Evolutionary conservation across 2,888 invertebrate species (phyloP).

Genomic region (Hoplodrina blanda): DNA sequence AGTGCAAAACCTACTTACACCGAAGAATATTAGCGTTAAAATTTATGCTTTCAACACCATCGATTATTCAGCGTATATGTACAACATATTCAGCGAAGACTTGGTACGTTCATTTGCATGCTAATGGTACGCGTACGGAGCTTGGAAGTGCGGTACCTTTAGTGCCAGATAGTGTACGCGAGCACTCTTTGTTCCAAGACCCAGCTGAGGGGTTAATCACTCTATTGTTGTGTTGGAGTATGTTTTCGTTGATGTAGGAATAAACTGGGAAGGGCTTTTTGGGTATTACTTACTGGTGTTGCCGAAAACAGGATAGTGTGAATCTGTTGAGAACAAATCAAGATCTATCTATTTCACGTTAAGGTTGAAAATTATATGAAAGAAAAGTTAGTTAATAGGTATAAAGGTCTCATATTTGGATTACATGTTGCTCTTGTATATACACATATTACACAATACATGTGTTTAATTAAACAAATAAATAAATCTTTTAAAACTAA

Average conservation of each 20-base stretch:
- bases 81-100: conserved; percentile 73
- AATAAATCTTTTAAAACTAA: no score
- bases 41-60: conserved; percentile 69
- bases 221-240: conserved; percentile 59
- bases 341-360: neutral
- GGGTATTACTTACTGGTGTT: conserved; percentile 13
- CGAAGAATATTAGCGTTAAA: conserved; percentile 58
- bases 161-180: conserved; percentile 61
- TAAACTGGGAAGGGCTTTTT: conserved; percentile 41
- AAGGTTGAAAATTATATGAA: no score
- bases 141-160: conserved; percentile 61
- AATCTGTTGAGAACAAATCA: neutral
- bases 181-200: conserved; percentile 61
- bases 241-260: conserved; percentile 54
- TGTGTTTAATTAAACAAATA: no score
- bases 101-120: conserved; percentile 85
- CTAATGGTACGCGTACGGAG: conserved; percentile 73
- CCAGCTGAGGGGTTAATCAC: conserved; percentile 65
- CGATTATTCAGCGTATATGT: conserved; percentile 70
- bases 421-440: no score
- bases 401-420: no score
- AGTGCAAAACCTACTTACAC: conserved; percentile 44
- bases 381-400: no score
- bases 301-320: conserved; percentile 1
- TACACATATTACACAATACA: no score